phyloP scores from a whole-genome alignment of 2,113 vertebrate species.

The Sebastes fasciatus region DNA sequence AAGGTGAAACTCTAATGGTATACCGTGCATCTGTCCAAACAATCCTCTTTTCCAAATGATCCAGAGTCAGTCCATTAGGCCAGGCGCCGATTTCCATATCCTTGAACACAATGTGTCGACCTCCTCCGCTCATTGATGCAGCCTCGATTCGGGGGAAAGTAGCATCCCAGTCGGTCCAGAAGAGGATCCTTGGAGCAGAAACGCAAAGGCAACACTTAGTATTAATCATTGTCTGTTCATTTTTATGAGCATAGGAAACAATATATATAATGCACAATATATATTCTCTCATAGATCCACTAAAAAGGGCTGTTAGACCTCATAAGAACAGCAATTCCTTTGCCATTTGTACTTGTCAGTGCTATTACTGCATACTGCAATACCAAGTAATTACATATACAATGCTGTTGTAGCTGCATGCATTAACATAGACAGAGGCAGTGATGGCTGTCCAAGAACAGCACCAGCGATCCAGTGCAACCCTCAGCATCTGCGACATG shows the following conservation, averaged over 20 bases:
- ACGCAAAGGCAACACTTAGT: constrained; percentile 6
- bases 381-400: constrained; percentile 16
- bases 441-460: constrained; percentile 50
- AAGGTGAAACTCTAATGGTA: not conserved
- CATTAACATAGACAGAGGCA: constrained; percentile 38
- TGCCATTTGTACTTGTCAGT: constrained; percentile 22
- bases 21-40: constrained; percentile 99
- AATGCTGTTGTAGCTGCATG: constrained; percentile 26
- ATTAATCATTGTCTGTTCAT: not conserved
- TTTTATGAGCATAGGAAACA: not conserved
- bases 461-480: constrained; percentile 57
- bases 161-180: constrained; percentile 99
- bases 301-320: not conserved
- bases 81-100: constrained; percentile 99
- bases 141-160: constrained; percentile 98
- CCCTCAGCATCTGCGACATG: constrained; percentile 65
- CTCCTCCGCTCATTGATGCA: constrained; percentile 95
- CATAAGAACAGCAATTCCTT: not conserved
- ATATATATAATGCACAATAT: not conserved
- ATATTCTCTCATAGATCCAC: constrained; percentile 11
- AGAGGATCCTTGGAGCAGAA: constrained; percentile 88
- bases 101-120: constrained; percentile 94
- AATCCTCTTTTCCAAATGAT: constrained; percentile 97
- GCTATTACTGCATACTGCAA: not conserved
- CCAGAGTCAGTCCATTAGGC: constrained; percentile 97